Evolutionary conservation across 2,797 vertebrate species (phyloP), one percentile per base, ranked within the genome.

Genomic region (Gymnoscopelus braueri): DNA sequence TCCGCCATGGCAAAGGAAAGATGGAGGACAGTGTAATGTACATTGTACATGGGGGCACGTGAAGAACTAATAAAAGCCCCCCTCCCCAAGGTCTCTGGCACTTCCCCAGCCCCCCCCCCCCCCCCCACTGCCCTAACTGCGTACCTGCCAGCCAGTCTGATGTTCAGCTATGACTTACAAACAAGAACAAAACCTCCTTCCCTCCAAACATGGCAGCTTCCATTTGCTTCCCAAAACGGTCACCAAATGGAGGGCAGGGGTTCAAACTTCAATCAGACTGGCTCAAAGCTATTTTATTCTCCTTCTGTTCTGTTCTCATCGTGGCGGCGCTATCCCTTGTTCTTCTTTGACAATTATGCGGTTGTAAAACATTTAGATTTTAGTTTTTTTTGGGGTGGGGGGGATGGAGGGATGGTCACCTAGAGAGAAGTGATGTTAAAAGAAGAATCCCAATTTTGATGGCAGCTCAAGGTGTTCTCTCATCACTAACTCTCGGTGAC

Each of bases 201-300:
- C 39, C 39, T 44, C 39, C 39, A 44, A 44, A 44, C 93, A 88
- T 93, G 95, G 95, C 96, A 97, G 96, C 96, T 96, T 93, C 87
- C 82, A 85, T 87, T 89, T 80, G 9, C 39, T 44, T 44, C 86
- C 79, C 86, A 71, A 3, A 87, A 82, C 83, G 82, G 89, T 91
- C 93, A 94, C 88, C 94, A 90, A 88, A 44, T 10, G 39, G 39
- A 44, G 39, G 39, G 39, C 1, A 86, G 90, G 89, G 86, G 82
- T 88, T 89, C 81, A 88, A 90, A 92, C 90, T 87, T 84, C 91
- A 82, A 84, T 44, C 39, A 44, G 39, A 44, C 84, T 82, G 83
- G 80, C 89, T 89, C 88, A 85, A 90, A 85, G 87, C 82, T 48
- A 74, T 68, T 89, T 84, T 67, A 49, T 66, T 64, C 70, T 74